Percentiles rank a stretch among this genome's conserved stretches.
Conservation (phyloP, 2,888 invertebrate species). For the Leptinotarsa juncta region DNA sequence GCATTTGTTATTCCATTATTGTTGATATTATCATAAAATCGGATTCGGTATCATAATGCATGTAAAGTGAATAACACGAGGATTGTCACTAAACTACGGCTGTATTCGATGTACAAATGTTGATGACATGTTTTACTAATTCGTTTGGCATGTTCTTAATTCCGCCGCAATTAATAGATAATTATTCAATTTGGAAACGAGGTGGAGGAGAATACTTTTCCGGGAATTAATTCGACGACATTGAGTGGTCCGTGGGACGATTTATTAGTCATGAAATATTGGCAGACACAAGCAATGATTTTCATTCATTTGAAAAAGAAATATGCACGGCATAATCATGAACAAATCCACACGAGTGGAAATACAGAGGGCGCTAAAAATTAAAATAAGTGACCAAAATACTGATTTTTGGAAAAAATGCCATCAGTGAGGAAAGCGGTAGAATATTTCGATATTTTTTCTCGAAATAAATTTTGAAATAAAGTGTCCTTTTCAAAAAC, state of each 20-base stretch:
- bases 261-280: not conserved
- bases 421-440: too few species aligned
- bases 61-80: conserved; percentile 27
- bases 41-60: conserved; percentile 40
- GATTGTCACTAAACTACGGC: not conserved
- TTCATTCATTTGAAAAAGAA: not conserved
- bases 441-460: too few species aligned
- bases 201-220: not conserved
- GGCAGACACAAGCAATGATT: not conserved
- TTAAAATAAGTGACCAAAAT: too few species aligned
- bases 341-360: too few species aligned
- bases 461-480: too few species aligned
- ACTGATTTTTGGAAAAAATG: too few species aligned
- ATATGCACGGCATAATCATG: too few species aligned
- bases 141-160: conserved; percentile 28
- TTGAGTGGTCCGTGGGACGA: not conserved
- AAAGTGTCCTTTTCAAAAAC: too few species aligned
- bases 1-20: conserved; percentile 53
- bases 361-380: too few species aligned
- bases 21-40: conserved; percentile 46
- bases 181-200: conserved; percentile 12
- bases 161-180: conserved; percentile 14
- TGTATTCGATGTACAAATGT: not conserved
- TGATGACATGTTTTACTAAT: conserved; percentile 22
- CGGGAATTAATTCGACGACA: not conserved